Conservation (phyloP, 2,113 vertebrate genomes). For the Bos javanicus region DNA sequence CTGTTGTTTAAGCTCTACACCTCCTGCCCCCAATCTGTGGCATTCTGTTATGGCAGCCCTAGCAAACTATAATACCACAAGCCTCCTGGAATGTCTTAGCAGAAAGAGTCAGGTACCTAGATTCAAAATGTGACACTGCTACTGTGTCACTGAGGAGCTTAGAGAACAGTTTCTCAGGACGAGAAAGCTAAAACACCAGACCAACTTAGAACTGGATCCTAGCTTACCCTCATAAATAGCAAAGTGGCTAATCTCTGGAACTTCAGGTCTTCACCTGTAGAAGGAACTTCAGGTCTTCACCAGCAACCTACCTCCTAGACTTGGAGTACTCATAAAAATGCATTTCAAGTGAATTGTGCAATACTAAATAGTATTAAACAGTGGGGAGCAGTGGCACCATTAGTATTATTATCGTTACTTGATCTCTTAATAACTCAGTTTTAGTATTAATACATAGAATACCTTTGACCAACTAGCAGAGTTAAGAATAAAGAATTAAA, state of each 20-base stretch:
- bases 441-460: neutral
- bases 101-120: neutral
- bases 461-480: neutral
- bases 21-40: fast-evolving
- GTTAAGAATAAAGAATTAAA: neutral
- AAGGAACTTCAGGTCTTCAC: neutral
- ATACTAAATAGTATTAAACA: neutral
- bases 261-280: neutral
- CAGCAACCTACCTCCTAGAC: neutral
- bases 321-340: neutral
- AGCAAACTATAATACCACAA: fast-evolving
- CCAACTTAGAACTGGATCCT: neutral
- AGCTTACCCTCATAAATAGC: neutral
- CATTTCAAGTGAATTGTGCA: neutral
- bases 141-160: neutral
- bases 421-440: neutral
- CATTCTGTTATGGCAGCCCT: neutral
- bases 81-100: neutral
- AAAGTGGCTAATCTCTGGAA: neutral
- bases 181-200: neutral
- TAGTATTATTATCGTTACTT: neutral
- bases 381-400: neutral
- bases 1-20: neutral
- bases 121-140: neutral
- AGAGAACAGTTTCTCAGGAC: neutral